Conservation (phyloP, 2,113 vertebrate species). For the Neofelis nebulosa region DNA sequence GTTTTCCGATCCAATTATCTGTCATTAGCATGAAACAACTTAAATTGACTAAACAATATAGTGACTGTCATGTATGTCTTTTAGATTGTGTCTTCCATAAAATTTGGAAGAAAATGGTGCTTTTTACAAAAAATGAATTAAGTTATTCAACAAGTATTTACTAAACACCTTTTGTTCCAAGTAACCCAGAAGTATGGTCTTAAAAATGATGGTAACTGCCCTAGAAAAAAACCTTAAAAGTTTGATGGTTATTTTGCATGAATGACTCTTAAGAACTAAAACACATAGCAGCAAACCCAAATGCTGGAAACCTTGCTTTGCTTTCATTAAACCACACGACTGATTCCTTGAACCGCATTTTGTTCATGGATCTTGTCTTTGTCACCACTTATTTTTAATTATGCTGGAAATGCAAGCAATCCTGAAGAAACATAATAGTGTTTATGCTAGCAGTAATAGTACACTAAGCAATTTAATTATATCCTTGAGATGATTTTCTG, state of each 20-base stretch:
- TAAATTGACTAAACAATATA: neutral
- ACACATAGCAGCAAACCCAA: neutral
- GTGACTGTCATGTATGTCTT: neutral
- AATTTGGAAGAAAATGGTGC: neutral
- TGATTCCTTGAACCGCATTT: constrained; percentile 34
- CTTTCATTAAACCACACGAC: constrained; percentile 20
- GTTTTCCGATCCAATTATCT: neutral
- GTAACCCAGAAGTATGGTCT: neutral
- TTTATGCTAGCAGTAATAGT: constrained; percentile 70
- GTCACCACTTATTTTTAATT: constrained; percentile 70
- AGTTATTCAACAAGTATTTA: neutral
- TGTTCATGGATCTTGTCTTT: constrained; percentile 40
- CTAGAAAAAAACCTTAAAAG: neutral
- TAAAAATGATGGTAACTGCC: neutral
- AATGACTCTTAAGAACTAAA: constrained; percentile 15
- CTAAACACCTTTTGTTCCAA: neutral
- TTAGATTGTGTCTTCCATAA: constrained; percentile 9
- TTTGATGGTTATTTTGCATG: neutral
- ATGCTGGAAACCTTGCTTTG: constrained; percentile 23
- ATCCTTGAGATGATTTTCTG: constrained; percentile 77
- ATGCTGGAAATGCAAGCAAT: constrained; percentile 42
- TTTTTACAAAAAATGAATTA: neutral
- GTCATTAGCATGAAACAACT: neutral
- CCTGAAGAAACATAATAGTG: constrained; percentile 51
- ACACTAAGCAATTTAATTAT: constrained; percentile 73